These are phyloP conservation scores for Tridacna crocea DNA, from an alignment of 2,888 invertebrate genomes.

Conservation along the genomic window DNA sequence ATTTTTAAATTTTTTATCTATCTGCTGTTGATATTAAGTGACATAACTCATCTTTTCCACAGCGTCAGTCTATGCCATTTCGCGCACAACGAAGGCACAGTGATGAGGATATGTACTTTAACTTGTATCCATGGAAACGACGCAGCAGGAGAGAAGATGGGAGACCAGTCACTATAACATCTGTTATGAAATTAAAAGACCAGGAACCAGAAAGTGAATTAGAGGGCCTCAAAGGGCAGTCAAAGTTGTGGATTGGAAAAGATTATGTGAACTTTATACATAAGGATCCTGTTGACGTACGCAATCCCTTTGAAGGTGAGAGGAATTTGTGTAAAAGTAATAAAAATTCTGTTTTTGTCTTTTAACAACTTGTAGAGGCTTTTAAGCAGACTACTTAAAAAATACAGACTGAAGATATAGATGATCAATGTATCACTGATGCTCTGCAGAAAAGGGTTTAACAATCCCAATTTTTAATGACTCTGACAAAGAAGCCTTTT, in stretches of 20 bases:
- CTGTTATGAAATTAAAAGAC: conserved; percentile 61
- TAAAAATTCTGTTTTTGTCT: too few species aligned
- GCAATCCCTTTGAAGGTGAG: conserved; percentile 91
- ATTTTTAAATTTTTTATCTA: too few species aligned
- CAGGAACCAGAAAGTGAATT: conserved; percentile 46
- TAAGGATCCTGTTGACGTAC: conserved; percentile 95
- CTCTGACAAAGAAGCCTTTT: too few species aligned
- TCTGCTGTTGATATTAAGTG: neutral
- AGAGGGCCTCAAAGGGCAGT: conserved; percentile 87
- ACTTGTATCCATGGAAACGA: conserved; percentile 59
- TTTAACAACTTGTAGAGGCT: neutral
- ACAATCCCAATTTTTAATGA: too few species aligned
- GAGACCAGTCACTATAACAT: conserved; percentile 43
- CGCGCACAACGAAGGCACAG: conserved; percentile 46
- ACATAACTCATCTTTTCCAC: neutral
- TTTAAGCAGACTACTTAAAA: neutral
- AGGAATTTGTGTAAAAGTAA: neutral
- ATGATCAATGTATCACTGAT: too few species aligned
- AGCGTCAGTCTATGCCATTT: conserved; percentile 57
- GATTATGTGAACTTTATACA: conserved; percentile 98
- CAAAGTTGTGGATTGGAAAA: conserved; percentile 97
- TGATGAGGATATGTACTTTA: conserved; percentile 53
- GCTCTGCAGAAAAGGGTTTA: too few species aligned
- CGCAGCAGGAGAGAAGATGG: conserved; percentile 44
- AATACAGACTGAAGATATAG: too few species aligned